Conservation (phyloP, 2,113 vertebrate species). For the Sterna hirundo region DNA sequence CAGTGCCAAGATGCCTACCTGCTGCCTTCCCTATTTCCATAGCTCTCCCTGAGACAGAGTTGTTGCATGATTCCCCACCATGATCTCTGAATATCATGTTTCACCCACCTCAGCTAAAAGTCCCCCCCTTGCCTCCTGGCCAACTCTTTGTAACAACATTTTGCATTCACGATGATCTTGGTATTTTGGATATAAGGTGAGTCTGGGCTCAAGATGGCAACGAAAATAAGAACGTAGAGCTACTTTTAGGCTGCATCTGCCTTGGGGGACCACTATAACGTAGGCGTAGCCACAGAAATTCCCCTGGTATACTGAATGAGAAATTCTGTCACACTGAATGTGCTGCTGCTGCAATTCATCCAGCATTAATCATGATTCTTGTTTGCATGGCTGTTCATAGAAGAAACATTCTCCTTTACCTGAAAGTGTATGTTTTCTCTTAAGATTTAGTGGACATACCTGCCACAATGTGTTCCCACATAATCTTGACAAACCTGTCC, state of each 20-base stretch:
- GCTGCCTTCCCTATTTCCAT: neutral
- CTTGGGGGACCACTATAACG: neutral
- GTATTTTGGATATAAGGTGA: neutral
- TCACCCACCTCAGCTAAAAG: neutral
- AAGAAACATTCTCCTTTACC: neutral
- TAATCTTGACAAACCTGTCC: constrained; percentile 71
- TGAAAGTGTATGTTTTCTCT: neutral
- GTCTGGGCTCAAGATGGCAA: neutral
- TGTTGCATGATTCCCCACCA: neutral
- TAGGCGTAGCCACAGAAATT: neutral
- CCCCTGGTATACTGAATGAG: neutral
- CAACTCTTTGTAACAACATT: neutral
- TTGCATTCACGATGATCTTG: neutral
- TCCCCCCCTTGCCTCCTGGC: neutral
- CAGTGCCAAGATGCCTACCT: neutral
- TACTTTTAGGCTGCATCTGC: neutral
- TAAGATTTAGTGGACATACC: constrained; percentile 43
- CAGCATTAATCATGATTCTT: neutral
- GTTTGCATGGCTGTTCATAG: neutral
- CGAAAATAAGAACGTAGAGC: neutral
- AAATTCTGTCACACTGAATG: neutral
- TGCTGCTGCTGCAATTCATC: neutral
- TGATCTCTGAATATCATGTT: neutral
- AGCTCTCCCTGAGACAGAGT: fast-evolving
- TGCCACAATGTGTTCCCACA: constrained; percentile 67